A percentile compares a stretch with the other conserved stretches of the same genome.
phyloP scores from a whole-genome alignment of 2,113 vertebrate species.

The Callocephalon fimbriatum region DNA sequence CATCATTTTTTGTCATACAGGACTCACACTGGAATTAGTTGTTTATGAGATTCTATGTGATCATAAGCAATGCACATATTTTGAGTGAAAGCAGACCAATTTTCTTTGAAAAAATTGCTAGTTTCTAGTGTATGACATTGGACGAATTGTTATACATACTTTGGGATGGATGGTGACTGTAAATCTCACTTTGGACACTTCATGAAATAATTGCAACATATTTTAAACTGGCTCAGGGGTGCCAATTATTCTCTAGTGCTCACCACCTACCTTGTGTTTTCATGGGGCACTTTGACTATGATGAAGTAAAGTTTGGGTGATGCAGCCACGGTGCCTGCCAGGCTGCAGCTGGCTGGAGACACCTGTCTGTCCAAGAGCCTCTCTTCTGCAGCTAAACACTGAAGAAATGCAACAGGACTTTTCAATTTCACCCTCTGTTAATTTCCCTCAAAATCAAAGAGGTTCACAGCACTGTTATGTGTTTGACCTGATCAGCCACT shows the following conservation, averaged over 20 bases:
- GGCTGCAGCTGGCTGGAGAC: not conserved
- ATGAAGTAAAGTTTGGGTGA: not conserved
- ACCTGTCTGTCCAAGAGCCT: not conserved
- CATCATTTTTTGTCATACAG: not conserved
- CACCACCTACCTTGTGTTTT: not conserved
- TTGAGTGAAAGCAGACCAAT: not conserved
- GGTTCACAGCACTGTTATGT: rapidly evolving
- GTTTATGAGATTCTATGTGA: not conserved
- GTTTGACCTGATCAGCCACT: not conserved
- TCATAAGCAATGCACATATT: not conserved
- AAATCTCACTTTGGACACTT: not conserved
- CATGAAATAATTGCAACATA: not conserved
- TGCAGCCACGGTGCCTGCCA: not conserved
- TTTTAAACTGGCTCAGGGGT: not conserved
- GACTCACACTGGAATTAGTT: not conserved
- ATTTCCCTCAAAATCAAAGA: rapidly evolving
- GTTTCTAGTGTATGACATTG: not conserved
- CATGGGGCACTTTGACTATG: rapidly evolving
- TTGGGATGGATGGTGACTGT: not conserved
- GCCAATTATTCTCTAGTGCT: not conserved
- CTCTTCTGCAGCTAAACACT: not conserved
- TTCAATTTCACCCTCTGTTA: not conserved
- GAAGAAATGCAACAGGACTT: not conserved
- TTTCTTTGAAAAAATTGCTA: not conserved
- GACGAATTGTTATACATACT: not conserved